Evolutionary conservation across 2,113 vertebrate genomes (phyloP).

Genomic region (Brachionichthys hirsutus): DNA sequence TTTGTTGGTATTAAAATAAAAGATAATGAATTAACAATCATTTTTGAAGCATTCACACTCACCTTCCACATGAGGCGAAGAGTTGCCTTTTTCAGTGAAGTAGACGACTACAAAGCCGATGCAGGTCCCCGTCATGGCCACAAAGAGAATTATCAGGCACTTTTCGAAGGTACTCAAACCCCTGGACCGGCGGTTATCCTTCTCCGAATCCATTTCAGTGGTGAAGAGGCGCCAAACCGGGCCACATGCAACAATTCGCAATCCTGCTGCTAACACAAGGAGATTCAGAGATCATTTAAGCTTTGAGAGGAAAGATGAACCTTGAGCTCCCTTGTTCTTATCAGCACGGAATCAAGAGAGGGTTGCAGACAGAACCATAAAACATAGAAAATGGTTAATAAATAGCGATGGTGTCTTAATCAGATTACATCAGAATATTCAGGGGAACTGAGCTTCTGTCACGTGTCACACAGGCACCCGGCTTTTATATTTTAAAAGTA

Average conservation of each 20-base stretch:
- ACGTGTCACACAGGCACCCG: too few species aligned
- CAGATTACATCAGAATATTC: not conserved
- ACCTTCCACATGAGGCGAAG: slow-evolving; percentile 45
- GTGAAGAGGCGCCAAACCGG: slow-evolving; percentile 13
- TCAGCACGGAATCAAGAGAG: not conserved
- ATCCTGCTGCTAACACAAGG: not conserved
- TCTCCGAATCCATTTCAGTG: slow-evolving; percentile 42
- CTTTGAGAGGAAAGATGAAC: slow-evolving; percentile 41
- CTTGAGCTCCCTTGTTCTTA: slow-evolving; percentile 33
- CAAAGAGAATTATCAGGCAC: slow-evolving; percentile 70
- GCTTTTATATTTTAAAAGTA: too few species aligned
- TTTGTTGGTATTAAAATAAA: not conserved
- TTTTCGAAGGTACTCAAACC: slow-evolving; percentile 70
- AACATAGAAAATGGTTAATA: slow-evolving; percentile 33
- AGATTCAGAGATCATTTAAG: not conserved
- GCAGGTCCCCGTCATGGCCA: slow-evolving; percentile 65
- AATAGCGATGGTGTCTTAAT: slow-evolving; percentile 16
- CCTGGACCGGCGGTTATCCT: slow-evolving; percentile 14
- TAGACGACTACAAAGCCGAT: slow-evolving; percentile 69
- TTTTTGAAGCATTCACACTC: slow-evolving; percentile 26
- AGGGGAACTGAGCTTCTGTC: not conserved
- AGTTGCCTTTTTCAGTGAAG: slow-evolving; percentile 32
- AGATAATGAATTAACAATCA: not conserved
- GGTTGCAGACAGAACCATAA: slow-evolving; percentile 14
- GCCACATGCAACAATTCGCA: too few species aligned